Base-by-base conservation (phyloP, 2,113 vertebrate genomes). In the Camelus dromedarius region DNA sequence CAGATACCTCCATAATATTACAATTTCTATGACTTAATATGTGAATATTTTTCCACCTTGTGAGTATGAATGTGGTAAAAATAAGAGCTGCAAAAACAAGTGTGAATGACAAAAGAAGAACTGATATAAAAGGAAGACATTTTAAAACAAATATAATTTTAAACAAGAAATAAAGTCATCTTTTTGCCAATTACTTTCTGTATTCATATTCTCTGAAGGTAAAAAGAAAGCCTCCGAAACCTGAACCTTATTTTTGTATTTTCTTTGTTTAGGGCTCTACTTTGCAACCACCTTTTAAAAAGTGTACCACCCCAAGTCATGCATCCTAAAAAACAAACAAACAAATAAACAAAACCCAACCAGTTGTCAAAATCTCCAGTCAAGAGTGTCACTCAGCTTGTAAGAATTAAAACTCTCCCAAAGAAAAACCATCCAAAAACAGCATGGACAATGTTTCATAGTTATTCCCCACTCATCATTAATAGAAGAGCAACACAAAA, bases 181-280 rank as follows among this genome's bases (percentile, higher is more conserved):
- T 56, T 84, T 92, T 72, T 28, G 12, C 30, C 84, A 85, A 89
- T 38, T 82, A 60, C 28, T 87, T 83, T 66, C 77, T 69, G 4
- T 35, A 66, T 90, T 82, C 11, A 35, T 30, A 85, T 24, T 58
- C 15, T 79, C 42, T 91, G 13, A 86, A 30, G 5, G 5, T 89
- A 38, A 92, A 82, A 90, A 58, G 56, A 73, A 93, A 96, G 70
- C 50, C 89, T 24, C 18, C 26, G 75, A 90, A 62, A 69, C 19
- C 16, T 80, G 16, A 20, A 54, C 52, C 42, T 69, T 79, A 77
- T 50, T 91, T 95, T 88, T 83, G 38, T 32, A 66, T 46, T 92
- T 30, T 58, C 3, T 82, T 66, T 60, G 13, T 48, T 93, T 77
- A 42, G n/a, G 52, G 7, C 26, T 90, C 11, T 66, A 79, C 14